phyloP scores from a whole-genome alignment of 1,140 invertebrate genomes.

The Tetranychus urticae region DNA sequence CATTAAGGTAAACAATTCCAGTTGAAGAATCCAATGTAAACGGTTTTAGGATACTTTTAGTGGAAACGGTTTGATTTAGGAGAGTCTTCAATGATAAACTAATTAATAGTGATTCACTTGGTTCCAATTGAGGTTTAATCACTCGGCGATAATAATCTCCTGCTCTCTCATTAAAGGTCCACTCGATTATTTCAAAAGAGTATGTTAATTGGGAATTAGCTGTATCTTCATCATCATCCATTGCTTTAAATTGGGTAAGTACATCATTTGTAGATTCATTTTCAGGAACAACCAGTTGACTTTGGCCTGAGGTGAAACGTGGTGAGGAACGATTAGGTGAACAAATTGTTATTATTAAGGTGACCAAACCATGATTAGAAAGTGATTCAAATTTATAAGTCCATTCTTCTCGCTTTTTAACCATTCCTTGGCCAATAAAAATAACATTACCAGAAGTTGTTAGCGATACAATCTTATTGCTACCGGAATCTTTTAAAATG shows the following conservation, averaged over 20 bases:
- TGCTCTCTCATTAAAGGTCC: not conserved
- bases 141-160: conserved; percentile 1
- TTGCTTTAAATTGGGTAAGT: conserved; percentile 56
- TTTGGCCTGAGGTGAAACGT: conserved; percentile 48
- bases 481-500: not conserved
- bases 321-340: not conserved
- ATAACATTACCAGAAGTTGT: not conserved
- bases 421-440: not conserved
- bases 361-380: not conserved
- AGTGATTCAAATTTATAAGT: not conserved
- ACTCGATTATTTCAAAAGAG: not conserved
- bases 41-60: conserved; percentile 21
- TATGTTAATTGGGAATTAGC: conserved; percentile 3
- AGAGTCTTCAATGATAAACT: not conserved
- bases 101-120: not conserved
- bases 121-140: not conserved
- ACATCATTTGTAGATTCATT: conserved; percentile 61
- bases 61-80: not conserved
- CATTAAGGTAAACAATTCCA: conserved; percentile 50
- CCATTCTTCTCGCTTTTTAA: not conserved
- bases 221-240: conserved; percentile 43
- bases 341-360: not conserved
- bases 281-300: conserved; percentile 71
- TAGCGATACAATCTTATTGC: not conserved
- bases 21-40: conserved; percentile 50